Conservation (phyloP, 2,888 invertebrate species). For the Coelopa pilipes region DNA sequence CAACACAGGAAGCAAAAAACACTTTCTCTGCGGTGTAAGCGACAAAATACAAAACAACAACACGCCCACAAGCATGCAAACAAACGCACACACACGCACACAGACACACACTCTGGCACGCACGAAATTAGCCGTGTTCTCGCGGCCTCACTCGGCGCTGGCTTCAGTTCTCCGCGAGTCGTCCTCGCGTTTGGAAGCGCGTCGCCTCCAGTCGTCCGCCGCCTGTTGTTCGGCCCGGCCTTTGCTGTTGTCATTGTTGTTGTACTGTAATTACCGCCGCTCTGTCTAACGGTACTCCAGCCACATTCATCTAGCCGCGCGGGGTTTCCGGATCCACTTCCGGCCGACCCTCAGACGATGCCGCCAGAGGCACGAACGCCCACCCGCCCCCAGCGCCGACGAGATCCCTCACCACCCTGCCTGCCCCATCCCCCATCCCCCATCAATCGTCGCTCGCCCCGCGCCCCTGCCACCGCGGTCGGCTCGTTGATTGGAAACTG, state of each 20-base stretch:
- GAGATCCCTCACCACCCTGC: no score
- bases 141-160: slow-evolving; percentile 29
- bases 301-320: no score
- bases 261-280: background rate
- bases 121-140: slow-evolving; percentile 30
- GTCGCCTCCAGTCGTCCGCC: background rate
- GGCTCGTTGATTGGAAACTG: no score
- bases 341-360: no score
- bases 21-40: background rate
- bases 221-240: background rate
- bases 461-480: no score
- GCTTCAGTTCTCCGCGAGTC: slow-evolving; percentile 42
- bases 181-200: slow-evolving; percentile 37
- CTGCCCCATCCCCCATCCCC: no score
- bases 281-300: background rate
- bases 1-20: background rate
- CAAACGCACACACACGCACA: slow-evolving; percentile 14
- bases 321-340: no score
- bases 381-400: no score
- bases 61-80: background rate
- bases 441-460: no score
- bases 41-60: background rate
- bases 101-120: background rate
- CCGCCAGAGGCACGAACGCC: no score
- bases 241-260: background rate